Evolutionary conservation across 2,113 vertebrate genomes (phyloP), one percentile per base, ranked within the genome.

Genomic region (Forbesichthys agassizii): DNA sequence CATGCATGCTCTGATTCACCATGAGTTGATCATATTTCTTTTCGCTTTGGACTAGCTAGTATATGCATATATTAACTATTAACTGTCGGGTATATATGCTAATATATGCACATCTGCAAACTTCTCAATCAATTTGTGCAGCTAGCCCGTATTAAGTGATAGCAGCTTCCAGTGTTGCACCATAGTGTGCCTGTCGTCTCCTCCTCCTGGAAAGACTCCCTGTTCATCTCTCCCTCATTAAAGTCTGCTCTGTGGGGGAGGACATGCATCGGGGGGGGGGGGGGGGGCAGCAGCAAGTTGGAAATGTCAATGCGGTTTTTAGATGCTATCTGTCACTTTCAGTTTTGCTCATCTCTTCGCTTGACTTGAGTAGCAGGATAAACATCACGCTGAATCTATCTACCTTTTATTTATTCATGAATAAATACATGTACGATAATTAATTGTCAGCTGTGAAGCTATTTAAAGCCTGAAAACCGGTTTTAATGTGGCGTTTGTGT

Each of bases 281-380:
- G 68, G 73, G 66, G 42, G 64, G 72, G 68, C 65, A 57, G 65
- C 55, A 80, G 75, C 48, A 11, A 33, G 18, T 14, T 77, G 68
- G 66, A 88, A 87, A 89, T 87, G 83, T 86, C 83, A 79, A 52
- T 61, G 71, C 54, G 71, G 57, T 52, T 68, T 70, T 65, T 76
- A 47, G 77, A 69, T 18, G 42, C 61, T 48, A 42, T 74, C 69
- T 68, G 57, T 59, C 67, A 46, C 73, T 33, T 61, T 67, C 53
- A 58, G 16, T 52, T 62, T 72, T 33, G 6, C 48, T 63, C 56
- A 61, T 36, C 56, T 74, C 46, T 16, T 71, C 60, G 71, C 33
- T 64, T 58, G 18, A 68, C 74, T 69, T 64, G 66, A 42, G 55
- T 65, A 56, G 12, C 57, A 59, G 65, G 70, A 78, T 61, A 13